These are phyloP conservation scores for Alosa alosa DNA, from an alignment of 2,113 vertebrate genomes.

Conservation along the genomic window DNA sequence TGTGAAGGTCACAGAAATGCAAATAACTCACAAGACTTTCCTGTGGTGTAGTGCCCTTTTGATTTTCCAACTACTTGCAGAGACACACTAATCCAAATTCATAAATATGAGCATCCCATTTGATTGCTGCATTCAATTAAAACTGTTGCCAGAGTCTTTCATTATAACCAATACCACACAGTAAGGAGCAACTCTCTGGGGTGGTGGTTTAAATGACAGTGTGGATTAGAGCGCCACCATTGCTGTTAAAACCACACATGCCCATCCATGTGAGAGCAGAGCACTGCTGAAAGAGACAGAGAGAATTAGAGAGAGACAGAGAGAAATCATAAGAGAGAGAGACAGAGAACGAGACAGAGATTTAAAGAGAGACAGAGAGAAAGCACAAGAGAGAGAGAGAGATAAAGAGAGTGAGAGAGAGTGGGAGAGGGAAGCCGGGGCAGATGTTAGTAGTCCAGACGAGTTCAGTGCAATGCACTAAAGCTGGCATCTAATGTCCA, in stretches of 20 bases:
- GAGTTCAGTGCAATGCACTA: not conserved
- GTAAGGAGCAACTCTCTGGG: not conserved
- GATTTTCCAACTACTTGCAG: not conserved
- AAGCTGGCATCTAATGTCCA: not conserved
- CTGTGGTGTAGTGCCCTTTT: too few relatives aligned
- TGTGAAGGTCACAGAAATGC: not conserved
- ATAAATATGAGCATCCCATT: not conserved
- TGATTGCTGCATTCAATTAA: not conserved
- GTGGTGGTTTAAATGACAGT: not conserved
- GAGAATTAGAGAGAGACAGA: not conserved
- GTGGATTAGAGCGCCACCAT: not conserved
- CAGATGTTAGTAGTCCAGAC: not conserved
- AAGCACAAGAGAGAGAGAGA: not conserved
- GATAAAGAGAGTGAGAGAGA: not conserved
- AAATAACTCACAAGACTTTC: not conserved
- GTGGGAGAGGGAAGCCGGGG: not conserved
- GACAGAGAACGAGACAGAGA: not conserved
- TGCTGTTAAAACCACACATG: conserved; percentile 5
- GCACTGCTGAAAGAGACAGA: not conserved
- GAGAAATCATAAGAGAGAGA: not conserved
- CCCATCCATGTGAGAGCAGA: not conserved
- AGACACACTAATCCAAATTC: not conserved
- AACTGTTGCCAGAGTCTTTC: not conserved
- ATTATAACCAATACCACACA: not conserved
- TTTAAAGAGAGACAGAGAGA: not conserved